A percentile compares a stretch with the other conserved stretches of the same genome.
These are phyloP conservation scores for Phragmatobia fuliginosa DNA, from an alignment of 2,888 invertebrate genomes.

Conservation along the genomic window DNA sequence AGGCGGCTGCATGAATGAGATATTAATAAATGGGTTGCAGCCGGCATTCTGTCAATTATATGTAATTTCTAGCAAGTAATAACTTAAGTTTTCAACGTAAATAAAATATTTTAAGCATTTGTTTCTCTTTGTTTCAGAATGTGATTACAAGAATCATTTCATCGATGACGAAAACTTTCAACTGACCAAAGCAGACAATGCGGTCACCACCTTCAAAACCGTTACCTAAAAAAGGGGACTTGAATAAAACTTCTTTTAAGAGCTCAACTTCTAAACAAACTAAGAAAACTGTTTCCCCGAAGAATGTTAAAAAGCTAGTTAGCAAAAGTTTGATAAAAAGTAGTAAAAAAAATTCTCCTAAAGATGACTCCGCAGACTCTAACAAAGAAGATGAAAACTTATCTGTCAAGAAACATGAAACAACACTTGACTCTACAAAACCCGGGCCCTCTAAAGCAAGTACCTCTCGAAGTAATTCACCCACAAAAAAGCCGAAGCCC, in stretches of 20 bases:
- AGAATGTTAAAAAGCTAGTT: conserved; percentile 71
- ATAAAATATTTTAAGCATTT: conserved; percentile 15
- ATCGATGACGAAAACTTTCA: conserved; percentile 75
- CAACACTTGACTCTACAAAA: conserved; percentile 61
- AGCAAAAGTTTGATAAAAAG: conserved; percentile 68
- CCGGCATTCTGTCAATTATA: conserved; percentile 41
- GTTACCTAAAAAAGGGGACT: conserved; percentile 79
- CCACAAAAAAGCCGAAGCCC: conserved; percentile 69
- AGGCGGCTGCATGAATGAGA: conserved; percentile 59
- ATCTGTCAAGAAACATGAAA: conserved; percentile 61
- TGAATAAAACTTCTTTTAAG: conserved; percentile 75
- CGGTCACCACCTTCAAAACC: conserved; percentile 83
- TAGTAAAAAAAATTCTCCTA: conserved; percentile 65
- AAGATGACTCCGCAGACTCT: conserved; percentile 61
- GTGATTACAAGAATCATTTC: conserved; percentile 67
- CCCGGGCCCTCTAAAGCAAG: conserved; percentile 62
- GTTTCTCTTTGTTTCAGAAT: conserved; percentile 78
- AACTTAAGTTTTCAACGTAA: conserved; percentile 16
- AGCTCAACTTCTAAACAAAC: conserved; percentile 64
- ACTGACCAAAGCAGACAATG: conserved; percentile 78
- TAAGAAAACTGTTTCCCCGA: conserved; percentile 69
- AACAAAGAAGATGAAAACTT: conserved; percentile 63
- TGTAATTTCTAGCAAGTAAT: conserved; percentile 11
- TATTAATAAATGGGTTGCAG: conserved; percentile 56
- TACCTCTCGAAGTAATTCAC: conserved; percentile 64